These are phyloP conservation scores for Monoplex corrugatus DNA, from an alignment of 2,888 invertebrate genomes.

Conservation along the genomic window DNA sequence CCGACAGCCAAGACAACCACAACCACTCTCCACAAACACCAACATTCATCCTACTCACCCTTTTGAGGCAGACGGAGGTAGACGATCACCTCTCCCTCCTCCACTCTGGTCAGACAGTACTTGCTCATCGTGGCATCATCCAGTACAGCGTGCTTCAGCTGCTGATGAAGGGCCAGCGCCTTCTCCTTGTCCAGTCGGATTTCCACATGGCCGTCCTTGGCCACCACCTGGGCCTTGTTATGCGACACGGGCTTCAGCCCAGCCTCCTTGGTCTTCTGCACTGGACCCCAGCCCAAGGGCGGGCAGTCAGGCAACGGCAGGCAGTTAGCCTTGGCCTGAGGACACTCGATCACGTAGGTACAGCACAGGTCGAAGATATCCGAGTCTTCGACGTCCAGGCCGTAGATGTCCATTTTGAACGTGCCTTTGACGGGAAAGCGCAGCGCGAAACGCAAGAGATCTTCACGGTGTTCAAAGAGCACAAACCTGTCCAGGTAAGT, in stretches of 20 bases:
- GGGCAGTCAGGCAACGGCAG: slow-evolving; percentile 77
- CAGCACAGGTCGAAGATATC: slow-evolving; percentile 77
- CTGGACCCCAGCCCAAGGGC: slow-evolving; percentile 79
- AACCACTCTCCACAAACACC: no score
- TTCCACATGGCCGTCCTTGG: slow-evolving; percentile 76
- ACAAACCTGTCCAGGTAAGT: slow-evolving; percentile 76
- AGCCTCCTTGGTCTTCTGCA: slow-evolving; percentile 70
- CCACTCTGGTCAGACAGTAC: slow-evolving; percentile 72
- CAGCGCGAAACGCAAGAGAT: slow-evolving; percentile 69
- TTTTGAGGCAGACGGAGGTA: slow-evolving; percentile 74
- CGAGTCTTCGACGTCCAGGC: slow-evolving; percentile 70
- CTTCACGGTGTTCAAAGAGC: slow-evolving; percentile 73
- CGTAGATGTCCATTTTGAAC: slow-evolving; percentile 79
- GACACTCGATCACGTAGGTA: slow-evolving; percentile 77
- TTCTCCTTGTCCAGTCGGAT: slow-evolving; percentile 73
- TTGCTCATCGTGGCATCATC: slow-evolving; percentile 75
- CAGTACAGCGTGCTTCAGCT: slow-evolving; percentile 73
- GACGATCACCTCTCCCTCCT: slow-evolving; percentile 74
- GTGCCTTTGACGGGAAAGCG: slow-evolving; percentile 74
- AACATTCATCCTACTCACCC: slow-evolving; percentile 68
- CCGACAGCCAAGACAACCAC: no score
- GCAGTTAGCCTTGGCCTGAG: slow-evolving; percentile 69
- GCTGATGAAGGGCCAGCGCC: slow-evolving; percentile 70
- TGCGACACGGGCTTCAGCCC: slow-evolving; percentile 76
- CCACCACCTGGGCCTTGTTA: slow-evolving; percentile 73